Base-by-base conservation (phyloP, 2,888 invertebrate species). In the Stenchaetothrips biformis region DNA sequence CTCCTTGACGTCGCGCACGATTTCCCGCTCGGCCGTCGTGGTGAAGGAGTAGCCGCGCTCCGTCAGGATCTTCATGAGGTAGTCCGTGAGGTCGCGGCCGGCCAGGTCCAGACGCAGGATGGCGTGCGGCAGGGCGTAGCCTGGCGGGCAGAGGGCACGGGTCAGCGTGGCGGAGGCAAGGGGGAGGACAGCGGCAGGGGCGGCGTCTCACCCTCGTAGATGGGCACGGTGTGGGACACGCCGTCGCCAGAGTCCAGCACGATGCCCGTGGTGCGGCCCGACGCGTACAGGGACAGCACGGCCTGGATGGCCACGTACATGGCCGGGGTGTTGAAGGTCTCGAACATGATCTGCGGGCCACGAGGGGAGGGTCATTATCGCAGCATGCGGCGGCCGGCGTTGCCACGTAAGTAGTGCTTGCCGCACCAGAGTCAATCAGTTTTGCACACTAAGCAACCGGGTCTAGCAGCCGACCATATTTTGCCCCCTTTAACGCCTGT, bases 231-330 rank as follows among this genome's bases (percentile, higher is more conserved):
- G 91, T 96, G 96, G 82, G 95, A 94, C 80, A 96, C 96, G 88
- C 96, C 96, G 89, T 96, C 96, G 84, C 96, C 96, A 82, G 94
- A 94, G 89, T 96, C 96, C 86, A 96, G 90, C 83, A 96, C 96
- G 87, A 96, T 95, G 88, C 96, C 96, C 84, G 96, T 96, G 89
- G 96, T 96, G 90, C 96, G 93, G 86, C 96, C 96, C 87, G 96
- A 96, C 83, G 96, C 96, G 89, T 96, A 96, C 86, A 96, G 90
- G 84, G 96, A 95, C 84, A 96, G 92, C 83, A 96, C 96, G 84
- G 96, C 96, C 89, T 96, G 96, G 90, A 96, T 96, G 87, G 95
- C 95, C 82, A 96, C 95, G 88, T 95, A 95, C 95, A 95, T 95
- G 84, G 95, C 95, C 81, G 96, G 95, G 84, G 94, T 93, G 90